Evolutionary conservation across 37 sponge, comb jelly and placozoan species (phyloP).

Genomic region (Cladorhizidae sp.): DNA sequence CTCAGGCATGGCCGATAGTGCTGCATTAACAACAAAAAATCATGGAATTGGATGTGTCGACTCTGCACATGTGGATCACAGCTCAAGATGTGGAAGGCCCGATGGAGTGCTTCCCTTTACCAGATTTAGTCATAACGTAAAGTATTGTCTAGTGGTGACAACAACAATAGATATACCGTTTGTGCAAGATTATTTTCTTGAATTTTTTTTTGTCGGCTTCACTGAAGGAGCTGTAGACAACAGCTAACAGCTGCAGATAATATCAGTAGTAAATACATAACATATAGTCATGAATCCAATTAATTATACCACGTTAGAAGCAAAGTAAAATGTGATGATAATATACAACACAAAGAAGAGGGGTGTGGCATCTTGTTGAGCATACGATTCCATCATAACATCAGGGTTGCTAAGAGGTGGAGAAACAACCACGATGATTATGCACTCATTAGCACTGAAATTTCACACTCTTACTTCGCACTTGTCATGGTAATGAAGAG

Average conservation of each 20-base stretch:
- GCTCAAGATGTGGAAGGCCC: constrained; percentile 44
- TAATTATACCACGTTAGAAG: constrained; percentile 70
- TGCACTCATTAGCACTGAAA: neutral
- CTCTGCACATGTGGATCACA: neutral
- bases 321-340: constrained; percentile 66
- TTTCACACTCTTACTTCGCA: constrained; percentile 70
- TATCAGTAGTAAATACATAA: neutral
- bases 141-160: too few relatives aligned
- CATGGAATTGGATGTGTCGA: constrained; percentile 42
- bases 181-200: constrained; percentile 61
- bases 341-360: constrained; percentile 82
- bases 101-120: constrained; percentile 57
- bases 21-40: constrained; percentile 64
- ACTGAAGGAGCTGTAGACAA: constrained; percentile 75
- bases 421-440: too few relatives aligned
- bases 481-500: constrained; percentile 81
- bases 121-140: too few relatives aligned
- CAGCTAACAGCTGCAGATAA: constrained; percentile 58
- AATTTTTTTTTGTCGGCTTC: constrained; percentile 69
- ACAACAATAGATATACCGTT: constrained; percentile 35
- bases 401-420: constrained; percentile 63
- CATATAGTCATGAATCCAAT: neutral
- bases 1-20: constrained; percentile 60
- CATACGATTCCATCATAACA: constrained; percentile 88
- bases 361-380: constrained; percentile 21